Evolutionary conservation across 2,888 invertebrate species (phyloP), one percentile per base, ranked within the genome.

Genomic region (Lamproptera curius): DNA sequence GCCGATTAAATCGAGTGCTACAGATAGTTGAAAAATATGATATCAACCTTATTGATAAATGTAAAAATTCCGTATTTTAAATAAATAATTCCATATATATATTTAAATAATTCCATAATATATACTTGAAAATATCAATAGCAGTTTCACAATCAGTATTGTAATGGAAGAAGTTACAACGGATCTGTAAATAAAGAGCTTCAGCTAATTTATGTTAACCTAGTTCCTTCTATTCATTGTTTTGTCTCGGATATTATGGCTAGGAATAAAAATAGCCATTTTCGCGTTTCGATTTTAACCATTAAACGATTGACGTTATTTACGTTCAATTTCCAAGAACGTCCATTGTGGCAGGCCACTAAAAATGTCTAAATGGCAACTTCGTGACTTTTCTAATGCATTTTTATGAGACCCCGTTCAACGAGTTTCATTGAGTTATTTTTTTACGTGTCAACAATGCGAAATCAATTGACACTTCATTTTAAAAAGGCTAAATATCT

Each of bases 381-480:
- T 38, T 38, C 44, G 44, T 44, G 44, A 44, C 44, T 44, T 14
- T 8, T 1, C 13, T 14, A n/a, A 2, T 9, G 17, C 11, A 1
- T 38, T 38, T 44, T 44, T 44, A 13, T 23, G 9, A 9, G 13
- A 16, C 26, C 16, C 31, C 11, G 16, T 14, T 41, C 17, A 42
- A 28, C 16, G 8, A n/a, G 20, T 37, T 42, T 23, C 16, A 31
- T 34, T 26, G 5, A 6, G 16, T 23, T 23, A 31, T 39, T 69
- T 38, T 34, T 28, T 38, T 15, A 45, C n/a, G n/a, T n/a, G n/a
- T n/a, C n/a, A n/a, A n/a, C n/a, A n/a, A n/a, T n/a, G n/a, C n/a
- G n/a, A n/a, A n/a, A n/a, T n/a, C n/a, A n/a, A n/a, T n/a, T n/a
- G n/a, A n/a, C n/a, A n/a, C n/a, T n/a, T n/a, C n/a, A n/a, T n/a